phyloP scores from a whole-genome alignment of 2,113 vertebrate species.

The Podiceps cristatus region DNA sequence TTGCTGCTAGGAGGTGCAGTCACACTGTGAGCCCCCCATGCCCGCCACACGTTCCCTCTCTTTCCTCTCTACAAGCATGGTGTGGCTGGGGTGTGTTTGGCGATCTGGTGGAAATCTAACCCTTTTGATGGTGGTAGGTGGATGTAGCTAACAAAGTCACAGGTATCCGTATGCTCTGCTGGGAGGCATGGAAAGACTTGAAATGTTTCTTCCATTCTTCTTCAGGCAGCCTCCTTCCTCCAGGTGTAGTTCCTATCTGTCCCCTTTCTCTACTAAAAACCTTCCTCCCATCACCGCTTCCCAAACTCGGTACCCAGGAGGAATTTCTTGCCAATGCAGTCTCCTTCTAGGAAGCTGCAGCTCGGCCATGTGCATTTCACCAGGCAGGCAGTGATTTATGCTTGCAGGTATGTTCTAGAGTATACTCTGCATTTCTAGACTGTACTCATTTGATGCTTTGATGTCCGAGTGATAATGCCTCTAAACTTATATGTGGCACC shows the following conservation, averaged over 20 bases:
- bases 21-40: rapidly evolving
- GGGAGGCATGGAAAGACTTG: not conserved
- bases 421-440: not conserved
- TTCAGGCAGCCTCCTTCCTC: not conserved
- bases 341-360: not conserved
- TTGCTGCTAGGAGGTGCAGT: not conserved
- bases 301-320: not conserved
- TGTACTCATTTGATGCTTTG: not conserved
- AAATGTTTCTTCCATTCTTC: not conserved
- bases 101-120: not conserved
- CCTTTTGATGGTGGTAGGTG: not conserved
- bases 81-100: rapidly evolving
- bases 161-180: rapidly evolving
- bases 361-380: not conserved
- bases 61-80: not conserved
- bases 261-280: not conserved
- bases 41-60: rapidly evolving
- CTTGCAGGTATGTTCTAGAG: rapidly evolving
- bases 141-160: not conserved
- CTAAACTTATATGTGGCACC: not conserved
- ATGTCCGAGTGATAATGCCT: not conserved
- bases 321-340: not conserved
- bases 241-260: not conserved
- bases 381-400: not conserved
- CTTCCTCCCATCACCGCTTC: not conserved